Evolutionary conservation across 2,888 invertebrate species (phyloP).

Genomic region (Synanthedon vespiformis): DNA sequence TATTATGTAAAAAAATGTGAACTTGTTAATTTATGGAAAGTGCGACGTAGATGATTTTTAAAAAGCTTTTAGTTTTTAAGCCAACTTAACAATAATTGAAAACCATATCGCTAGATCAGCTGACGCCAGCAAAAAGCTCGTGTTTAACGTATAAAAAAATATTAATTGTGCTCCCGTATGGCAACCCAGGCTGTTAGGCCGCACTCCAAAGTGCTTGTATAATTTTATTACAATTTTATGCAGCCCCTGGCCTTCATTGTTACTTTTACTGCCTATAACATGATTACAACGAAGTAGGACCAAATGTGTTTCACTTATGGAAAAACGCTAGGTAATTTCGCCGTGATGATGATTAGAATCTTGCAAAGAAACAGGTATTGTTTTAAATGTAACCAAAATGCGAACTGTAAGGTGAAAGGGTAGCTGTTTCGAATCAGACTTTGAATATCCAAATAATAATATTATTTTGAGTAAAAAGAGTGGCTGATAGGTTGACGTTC

Average conservation of each 20-base stretch:
- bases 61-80: too few relatives aligned
- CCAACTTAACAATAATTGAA: not conserved
- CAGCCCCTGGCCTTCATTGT: constrained; percentile 12
- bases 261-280: constrained; percentile 7
- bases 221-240: constrained; percentile 32
- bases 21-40: too few relatives aligned
- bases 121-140: not conserved
- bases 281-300: constrained; percentile 2
- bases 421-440: too few relatives aligned
- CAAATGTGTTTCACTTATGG: not conserved
- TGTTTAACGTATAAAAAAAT: constrained; percentile 3
- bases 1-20: too few relatives aligned
- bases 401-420: too few relatives aligned
- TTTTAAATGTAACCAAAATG: not conserved
- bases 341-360: not conserved
- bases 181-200: constrained; percentile 17
- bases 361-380: constrained; percentile 3
- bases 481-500: too few relatives aligned
- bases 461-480: too few relatives aligned
- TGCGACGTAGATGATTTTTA: too few relatives aligned
- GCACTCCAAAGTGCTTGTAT: constrained; percentile 25
- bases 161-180: constrained; percentile 8
- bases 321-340: not conserved
- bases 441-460: too few relatives aligned
- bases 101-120: constrained; percentile 1